A percentile compares a stretch with the other conserved stretches of the same genome.
Evolutionary conservation across 2,113 vertebrate genomes (phyloP).

Genomic region (Rana temporaria): DNA sequence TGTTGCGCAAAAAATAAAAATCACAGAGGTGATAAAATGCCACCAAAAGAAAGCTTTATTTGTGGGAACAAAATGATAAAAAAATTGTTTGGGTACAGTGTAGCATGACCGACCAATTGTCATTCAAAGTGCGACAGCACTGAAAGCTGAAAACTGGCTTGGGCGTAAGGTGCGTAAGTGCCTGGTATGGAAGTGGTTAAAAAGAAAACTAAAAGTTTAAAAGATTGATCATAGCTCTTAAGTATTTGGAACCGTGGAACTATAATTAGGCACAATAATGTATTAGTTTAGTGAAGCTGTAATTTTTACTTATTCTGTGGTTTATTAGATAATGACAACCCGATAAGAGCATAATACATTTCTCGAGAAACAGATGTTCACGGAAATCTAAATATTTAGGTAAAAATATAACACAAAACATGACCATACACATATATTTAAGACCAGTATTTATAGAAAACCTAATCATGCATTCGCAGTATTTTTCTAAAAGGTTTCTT

Average conservation of each 20-base stretch:
- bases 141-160: too few relatives aligned
- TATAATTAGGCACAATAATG: not conserved
- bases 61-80: too few relatives aligned
- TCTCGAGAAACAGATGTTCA: slow-evolving; percentile 49
- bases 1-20: too few relatives aligned
- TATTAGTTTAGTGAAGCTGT: slow-evolving; percentile 20
- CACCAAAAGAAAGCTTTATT: too few relatives aligned
- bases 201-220: not conserved
- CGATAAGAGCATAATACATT: slow-evolving; percentile 45
- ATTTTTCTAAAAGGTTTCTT: not conserved
- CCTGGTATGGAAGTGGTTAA: too few relatives aligned
- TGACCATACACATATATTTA: slow-evolving; percentile 31
- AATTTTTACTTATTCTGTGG: slow-evolving; percentile 25
- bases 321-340: slow-evolving; percentile 29
- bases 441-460: slow-evolving; percentile 31
- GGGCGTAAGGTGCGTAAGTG: too few relatives aligned
- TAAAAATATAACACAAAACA: slow-evolving; percentile 27
- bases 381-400: slow-evolving; percentile 49
- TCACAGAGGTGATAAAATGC: too few relatives aligned
- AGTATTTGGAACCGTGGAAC: not conserved
- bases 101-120: too few relatives aligned
- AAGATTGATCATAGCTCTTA: not conserved
- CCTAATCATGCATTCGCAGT: slow-evolving; percentile 4
- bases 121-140: too few relatives aligned
- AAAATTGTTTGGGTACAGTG: too few relatives aligned